phyloP scores from a whole-genome alignment of 2,888 invertebrate species.

The Creontiades dilutus region DNA sequence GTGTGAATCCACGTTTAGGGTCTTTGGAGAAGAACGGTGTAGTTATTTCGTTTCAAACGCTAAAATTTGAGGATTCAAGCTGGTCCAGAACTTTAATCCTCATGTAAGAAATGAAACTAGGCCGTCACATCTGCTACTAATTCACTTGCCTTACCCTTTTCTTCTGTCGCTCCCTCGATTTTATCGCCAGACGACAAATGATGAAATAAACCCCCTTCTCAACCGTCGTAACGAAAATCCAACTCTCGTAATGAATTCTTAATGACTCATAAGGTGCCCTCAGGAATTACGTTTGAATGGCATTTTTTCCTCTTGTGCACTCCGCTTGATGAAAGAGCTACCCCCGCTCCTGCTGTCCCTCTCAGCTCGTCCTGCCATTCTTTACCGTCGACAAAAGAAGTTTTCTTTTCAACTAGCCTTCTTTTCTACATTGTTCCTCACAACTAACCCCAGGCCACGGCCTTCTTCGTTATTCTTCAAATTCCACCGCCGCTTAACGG shows the following conservation, averaged over 20 bases:
- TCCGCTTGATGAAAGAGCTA: slow-evolving; percentile 55
- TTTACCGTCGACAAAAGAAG: background rate
- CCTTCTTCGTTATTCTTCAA: background rate
- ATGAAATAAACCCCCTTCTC: slow-evolving; percentile 43
- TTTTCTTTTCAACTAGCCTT: slow-evolving; percentile 12
- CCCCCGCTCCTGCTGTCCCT: background rate
- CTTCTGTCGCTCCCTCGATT: background rate
- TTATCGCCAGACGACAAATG: background rate
- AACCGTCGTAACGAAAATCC: slow-evolving; percentile 19
- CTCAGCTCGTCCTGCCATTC: background rate
- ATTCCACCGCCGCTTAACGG: background rate
- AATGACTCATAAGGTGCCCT: slow-evolving; percentile 54
- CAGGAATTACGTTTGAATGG: slow-evolving; percentile 47
- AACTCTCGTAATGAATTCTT: slow-evolving; percentile 52
- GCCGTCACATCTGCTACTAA: background rate
- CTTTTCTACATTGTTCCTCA: slow-evolving; percentile 15
- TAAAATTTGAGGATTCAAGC: no score
- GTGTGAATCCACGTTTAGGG: no score
- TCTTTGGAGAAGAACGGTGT: no score
- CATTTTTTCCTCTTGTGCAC: slow-evolving; percentile 49
- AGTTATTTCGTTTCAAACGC: no score
- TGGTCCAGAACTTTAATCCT: background rate
- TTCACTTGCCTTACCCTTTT: background rate
- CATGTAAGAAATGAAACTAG: background rate
- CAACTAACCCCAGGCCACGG: background rate